phyloP scores from a whole-genome alignment of 92 coral and sea anemone species.

The Umimayanthus chanpuru region DNA sequence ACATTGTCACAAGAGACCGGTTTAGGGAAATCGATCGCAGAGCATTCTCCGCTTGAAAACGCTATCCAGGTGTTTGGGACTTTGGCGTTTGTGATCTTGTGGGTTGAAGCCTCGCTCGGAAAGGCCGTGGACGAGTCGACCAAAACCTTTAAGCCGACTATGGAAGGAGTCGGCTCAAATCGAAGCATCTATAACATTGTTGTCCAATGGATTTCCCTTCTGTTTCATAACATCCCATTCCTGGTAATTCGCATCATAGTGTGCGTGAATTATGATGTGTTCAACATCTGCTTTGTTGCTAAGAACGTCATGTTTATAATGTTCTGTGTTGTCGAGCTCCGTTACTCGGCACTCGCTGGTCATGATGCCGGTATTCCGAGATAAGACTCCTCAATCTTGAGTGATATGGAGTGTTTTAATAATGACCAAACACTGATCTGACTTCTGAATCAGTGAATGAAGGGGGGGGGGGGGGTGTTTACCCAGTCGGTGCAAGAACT shows the following conservation, averaged over 20 bases:
- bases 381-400: background rate
- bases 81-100: slow-evolving; percentile 38
- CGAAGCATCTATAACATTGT: slow-evolving; percentile 37
- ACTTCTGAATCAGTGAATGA: no score
- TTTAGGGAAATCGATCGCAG: slow-evolving; percentile 33
- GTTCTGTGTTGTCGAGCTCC: slow-evolving; percentile 24
- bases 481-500: no score
- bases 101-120: slow-evolving; percentile 37
- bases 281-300: slow-evolving; percentile 48
- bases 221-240: slow-evolving; percentile 52
- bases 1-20: slow-evolving; percentile 44
- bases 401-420: background rate
- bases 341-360: slow-evolving; percentile 28
- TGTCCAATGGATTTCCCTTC: slow-evolving; percentile 29
- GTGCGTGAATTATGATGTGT: slow-evolving; percentile 46
- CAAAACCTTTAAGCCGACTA: slow-evolving; percentile 15
- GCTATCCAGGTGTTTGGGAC: slow-evolving; percentile 56
- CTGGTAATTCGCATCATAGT: slow-evolving; percentile 49
- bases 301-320: slow-evolving; percentile 50
- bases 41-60: slow-evolving; percentile 30
- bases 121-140: slow-evolving; percentile 41
- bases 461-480: no score
- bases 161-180: slow-evolving; percentile 26
- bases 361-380: slow-evolving; percentile 10
- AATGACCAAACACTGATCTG: no score